phyloP scores from a whole-genome alignment of 2,888 invertebrate genomes.

The Acrobasis consociella region DNA sequence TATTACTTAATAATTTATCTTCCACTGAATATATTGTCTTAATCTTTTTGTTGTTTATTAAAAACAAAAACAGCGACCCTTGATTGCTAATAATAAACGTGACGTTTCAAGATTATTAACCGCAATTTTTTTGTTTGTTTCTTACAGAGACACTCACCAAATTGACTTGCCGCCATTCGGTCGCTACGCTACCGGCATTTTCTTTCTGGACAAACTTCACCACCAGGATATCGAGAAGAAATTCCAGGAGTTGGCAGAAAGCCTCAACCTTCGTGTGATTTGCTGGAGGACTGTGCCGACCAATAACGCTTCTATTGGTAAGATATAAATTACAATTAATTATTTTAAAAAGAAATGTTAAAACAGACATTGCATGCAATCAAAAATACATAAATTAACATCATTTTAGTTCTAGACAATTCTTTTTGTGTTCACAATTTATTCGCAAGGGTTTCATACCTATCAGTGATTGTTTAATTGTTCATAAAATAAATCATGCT shows the following conservation, averaged over 20 bases:
- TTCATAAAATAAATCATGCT: constrained; percentile 28
- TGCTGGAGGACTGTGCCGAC: constrained; percentile 98
- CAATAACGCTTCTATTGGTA: constrained; percentile 92
- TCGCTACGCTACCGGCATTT: constrained; percentile 97
- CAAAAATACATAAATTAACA: constrained; percentile 9
- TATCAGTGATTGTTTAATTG: constrained; percentile 24
- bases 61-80: too few species aligned
- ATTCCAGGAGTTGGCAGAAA: constrained; percentile 91
- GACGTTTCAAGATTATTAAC: too few species aligned
- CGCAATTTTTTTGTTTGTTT: constrained; percentile 33
- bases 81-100: too few species aligned
- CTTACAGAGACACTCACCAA: constrained; percentile 88
- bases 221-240: constrained; percentile 90
- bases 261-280: constrained; percentile 90
- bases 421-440: constrained; percentile 27
- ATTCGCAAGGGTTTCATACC: constrained; percentile 19
- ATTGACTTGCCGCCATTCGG: constrained; percentile 93
- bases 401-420: constrained; percentile 13
- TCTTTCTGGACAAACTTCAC: constrained; percentile 94
- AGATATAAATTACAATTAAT: constrained; percentile 32
- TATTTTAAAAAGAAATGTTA: constrained; percentile 10
- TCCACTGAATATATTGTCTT: too few species aligned
- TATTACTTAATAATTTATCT: too few species aligned
- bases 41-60: too few species aligned
- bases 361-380: constrained; percentile 21